Conservation (phyloP, 1,140 invertebrate species). For the Ruditapes philippinarum region DNA sequence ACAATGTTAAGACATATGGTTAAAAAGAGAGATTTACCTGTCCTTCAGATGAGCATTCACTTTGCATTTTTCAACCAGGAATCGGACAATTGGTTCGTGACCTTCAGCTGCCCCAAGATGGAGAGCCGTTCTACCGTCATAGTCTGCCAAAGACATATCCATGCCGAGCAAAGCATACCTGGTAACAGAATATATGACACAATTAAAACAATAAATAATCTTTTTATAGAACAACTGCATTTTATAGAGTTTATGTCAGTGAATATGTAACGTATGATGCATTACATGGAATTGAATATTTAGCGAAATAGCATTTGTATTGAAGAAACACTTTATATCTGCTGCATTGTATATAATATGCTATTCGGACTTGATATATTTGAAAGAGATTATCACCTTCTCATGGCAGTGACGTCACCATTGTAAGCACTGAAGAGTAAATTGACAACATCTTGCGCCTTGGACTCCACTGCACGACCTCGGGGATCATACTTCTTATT, state of each 20-base stretch:
- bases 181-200: no score
- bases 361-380: no score
- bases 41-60: conserved; percentile 67
- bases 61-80: conserved; percentile 75
- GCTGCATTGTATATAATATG: no score
- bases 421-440: conserved; percentile 96
- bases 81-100: conserved; percentile 78
- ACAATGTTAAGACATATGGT: no score
- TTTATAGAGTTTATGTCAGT: no score
- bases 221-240: no score
- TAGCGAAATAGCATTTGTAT: no score
- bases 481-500: conserved; percentile 93
- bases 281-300: no score
- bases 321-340: no score
- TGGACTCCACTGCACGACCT: conserved; percentile 96
- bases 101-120: conserved; percentile 86
- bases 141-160: conserved; percentile 72
- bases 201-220: no score
- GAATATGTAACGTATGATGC: no score
- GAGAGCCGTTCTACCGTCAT: conserved; percentile 88
- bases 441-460: conserved; percentile 96
- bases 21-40: no score
- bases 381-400: conserved; percentile 91
- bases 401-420: conserved; percentile 96
- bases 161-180: conserved; percentile 96